Conservation (phyloP, 2,888 invertebrate species). For the Clepsis dumicolana region DNA sequence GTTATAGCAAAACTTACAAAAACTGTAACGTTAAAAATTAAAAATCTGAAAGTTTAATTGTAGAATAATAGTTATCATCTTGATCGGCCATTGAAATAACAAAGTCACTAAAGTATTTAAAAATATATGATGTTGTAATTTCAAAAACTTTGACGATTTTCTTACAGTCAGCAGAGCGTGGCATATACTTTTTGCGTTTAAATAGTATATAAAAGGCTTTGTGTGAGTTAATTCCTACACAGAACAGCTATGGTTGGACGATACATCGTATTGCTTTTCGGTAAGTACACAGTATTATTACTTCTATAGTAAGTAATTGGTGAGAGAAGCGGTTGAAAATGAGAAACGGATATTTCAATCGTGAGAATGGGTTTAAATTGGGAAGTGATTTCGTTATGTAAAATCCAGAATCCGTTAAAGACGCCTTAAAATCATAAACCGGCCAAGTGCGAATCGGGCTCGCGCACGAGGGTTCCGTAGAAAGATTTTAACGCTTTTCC, state of each 20-base stretch:
- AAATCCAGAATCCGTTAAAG: too few relatives aligned
- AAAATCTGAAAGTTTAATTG: too few relatives aligned
- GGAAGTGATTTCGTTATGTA: too few relatives aligned
- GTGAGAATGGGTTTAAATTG: too few relatives aligned
- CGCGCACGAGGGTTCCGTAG: too few relatives aligned
- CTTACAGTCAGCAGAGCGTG: neutral
- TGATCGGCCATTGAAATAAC: neutral
- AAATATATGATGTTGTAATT: neutral
- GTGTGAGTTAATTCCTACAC: neutral
- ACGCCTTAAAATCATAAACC: too few relatives aligned
- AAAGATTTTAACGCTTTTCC: too few relatives aligned
- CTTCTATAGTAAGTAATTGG: neutral
- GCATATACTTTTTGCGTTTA: neutral
- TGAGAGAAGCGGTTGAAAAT: too few relatives aligned
- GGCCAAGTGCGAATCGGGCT: too few relatives aligned
- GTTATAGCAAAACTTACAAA: too few relatives aligned
- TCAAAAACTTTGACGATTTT: neutral
- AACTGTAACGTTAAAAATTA: neutral
- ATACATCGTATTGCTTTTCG: conserved; percentile 12
- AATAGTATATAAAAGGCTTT: conserved; percentile 1
- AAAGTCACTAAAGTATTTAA: neutral
- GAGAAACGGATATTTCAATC: neutral
- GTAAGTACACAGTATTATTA: conserved; percentile 10
- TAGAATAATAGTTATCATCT: too few relatives aligned
- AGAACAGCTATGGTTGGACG: conserved; percentile 26